Percentiles rank a stretch among this genome's conserved stretches.
Evolutionary conservation across 1,140 invertebrate species (phyloP).

Genomic region (Ericerus pela): DNA sequence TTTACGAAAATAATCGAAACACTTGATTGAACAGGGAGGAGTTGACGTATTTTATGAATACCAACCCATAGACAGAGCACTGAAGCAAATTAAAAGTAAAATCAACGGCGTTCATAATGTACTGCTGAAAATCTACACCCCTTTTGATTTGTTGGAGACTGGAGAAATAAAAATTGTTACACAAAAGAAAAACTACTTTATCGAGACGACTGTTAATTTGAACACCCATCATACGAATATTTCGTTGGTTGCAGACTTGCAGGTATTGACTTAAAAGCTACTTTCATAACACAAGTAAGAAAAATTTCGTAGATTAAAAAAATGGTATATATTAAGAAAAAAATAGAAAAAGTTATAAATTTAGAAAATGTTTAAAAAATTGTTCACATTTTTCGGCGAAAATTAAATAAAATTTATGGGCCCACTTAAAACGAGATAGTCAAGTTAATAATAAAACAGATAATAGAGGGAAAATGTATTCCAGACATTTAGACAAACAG

Average conservation of each 20-base stretch:
- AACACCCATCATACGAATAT: slow-evolving; percentile 14
- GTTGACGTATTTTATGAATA: not conserved
- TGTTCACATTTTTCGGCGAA: too few relatives aligned
- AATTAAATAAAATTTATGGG: too few relatives aligned
- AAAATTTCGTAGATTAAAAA: too few relatives aligned
- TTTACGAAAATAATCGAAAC: not conserved
- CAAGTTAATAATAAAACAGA: too few relatives aligned
- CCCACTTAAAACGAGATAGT: too few relatives aligned
- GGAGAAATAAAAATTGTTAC: slow-evolving; percentile 2
- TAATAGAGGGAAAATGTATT: too few relatives aligned
- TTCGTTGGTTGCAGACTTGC: slow-evolving; percentile 1
- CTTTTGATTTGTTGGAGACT: slow-evolving; percentile 15
- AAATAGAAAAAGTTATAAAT: too few relatives aligned
- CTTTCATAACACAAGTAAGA: too few relatives aligned
- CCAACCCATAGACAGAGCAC: not conserved
- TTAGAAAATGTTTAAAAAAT: too few relatives aligned
- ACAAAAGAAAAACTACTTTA: slow-evolving; percentile 7
- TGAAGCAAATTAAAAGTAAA: not conserved
- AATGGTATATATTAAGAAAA: too few relatives aligned
- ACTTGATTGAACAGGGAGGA: not conserved
- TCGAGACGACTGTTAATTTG: slow-evolving; percentile 14
- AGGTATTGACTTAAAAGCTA: slow-evolving; percentile 6
- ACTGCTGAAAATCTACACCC: slow-evolving; percentile 11
- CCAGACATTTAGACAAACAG: too few relatives aligned
- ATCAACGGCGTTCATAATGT: slow-evolving; percentile 1